Percentiles rank a stretch among this genome's conserved stretches.
These are phyloP conservation scores for Acipenser transmontanus DNA, from an alignment of 2,797 vertebrate species.

Conservation along the genomic window DNA sequence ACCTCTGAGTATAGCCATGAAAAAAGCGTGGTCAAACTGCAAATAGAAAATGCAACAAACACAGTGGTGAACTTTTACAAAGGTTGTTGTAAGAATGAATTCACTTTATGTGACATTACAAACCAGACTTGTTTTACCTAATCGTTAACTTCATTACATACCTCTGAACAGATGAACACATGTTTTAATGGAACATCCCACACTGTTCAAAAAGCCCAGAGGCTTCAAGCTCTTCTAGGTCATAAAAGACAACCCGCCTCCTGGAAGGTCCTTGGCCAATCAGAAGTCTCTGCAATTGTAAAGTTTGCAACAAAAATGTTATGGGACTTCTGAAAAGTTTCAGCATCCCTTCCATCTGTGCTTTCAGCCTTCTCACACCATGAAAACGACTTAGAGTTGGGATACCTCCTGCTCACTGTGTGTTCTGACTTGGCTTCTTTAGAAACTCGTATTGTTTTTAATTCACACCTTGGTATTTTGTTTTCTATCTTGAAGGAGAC, in stretches of 20 bases:
- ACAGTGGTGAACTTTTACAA: too few species aligned
- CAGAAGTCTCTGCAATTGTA: slow-evolving; percentile 29
- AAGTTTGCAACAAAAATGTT: slow-evolving; percentile 31
- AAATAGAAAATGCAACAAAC: too few species aligned
- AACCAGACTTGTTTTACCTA: slow-evolving; percentile 19
- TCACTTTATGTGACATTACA: too few species aligned
- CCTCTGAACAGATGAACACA: slow-evolving; percentile 27
- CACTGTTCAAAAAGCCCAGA: slow-evolving; percentile 33
- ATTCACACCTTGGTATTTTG: slow-evolving; percentile 14
- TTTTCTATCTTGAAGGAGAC: slow-evolving; percentile 23
- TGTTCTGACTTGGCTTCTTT: slow-evolving; percentile 16
- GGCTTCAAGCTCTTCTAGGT: slow-evolving; percentile 48
- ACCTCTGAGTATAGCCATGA: too few species aligned
- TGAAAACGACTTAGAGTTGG: slow-evolving; percentile 47
- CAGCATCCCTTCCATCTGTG: slow-evolving; percentile 36
- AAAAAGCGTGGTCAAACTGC: too few species aligned
- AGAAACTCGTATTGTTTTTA: neutral
- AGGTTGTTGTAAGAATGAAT: too few species aligned
- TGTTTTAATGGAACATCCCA: slow-evolving; percentile 54
- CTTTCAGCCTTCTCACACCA: slow-evolving; percentile 45
- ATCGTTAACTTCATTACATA: slow-evolving; percentile 58
- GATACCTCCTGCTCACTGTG: slow-evolving; percentile 15
- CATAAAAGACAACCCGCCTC: slow-evolving; percentile 65
- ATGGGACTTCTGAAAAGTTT: slow-evolving; percentile 47
- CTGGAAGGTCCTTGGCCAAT: slow-evolving; percentile 52